Conservation (phyloP, 1,140 invertebrate genomes). For the Zaprionus capensis region DNA sequence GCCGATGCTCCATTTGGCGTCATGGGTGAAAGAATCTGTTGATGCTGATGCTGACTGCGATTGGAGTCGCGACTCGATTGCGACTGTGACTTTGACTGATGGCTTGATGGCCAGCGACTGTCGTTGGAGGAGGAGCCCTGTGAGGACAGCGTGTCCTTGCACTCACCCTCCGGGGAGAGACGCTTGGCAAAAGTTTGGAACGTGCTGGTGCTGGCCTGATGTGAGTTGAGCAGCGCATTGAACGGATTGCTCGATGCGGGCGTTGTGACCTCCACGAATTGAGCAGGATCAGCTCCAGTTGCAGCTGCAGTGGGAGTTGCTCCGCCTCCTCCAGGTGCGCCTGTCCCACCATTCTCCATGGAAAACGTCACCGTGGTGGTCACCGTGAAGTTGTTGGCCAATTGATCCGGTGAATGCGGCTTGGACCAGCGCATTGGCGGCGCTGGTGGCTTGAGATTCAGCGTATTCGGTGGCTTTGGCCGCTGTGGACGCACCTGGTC, state of each 20-base stretch:
- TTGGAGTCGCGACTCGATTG: slow-evolving; percentile 63
- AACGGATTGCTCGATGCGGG: slow-evolving; percentile 72
- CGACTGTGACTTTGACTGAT: slow-evolving; percentile 42
- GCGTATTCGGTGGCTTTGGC: slow-evolving; percentile 92
- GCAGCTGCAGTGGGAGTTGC: background rate
- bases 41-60: slow-evolving; percentile 58
- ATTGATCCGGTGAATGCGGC: slow-evolving; percentile 85
- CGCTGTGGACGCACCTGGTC: slow-evolving; percentile 87
- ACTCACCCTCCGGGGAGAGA: slow-evolving; percentile 85
- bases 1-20: slow-evolving; percentile 38
- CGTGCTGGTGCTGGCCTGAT: slow-evolving; percentile 67
- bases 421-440: slow-evolving; percentile 88
- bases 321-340: background rate
- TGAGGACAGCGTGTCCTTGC: slow-evolving; percentile 84
- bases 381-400: slow-evolving; percentile 88
- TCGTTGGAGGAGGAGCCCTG: slow-evolving; percentile 85
- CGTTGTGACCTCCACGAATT: slow-evolving; percentile 83
- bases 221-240: slow-evolving; percentile 71
- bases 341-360: slow-evolving; percentile 82
- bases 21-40: slow-evolving; percentile 64
- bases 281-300: slow-evolving; percentile 68
- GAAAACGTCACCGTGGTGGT: slow-evolving; percentile 93
- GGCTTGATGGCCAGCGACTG: slow-evolving; percentile 72
- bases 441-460: slow-evolving; percentile 88
- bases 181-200: slow-evolving; percentile 85